Base-by-base conservation (phyloP, 1,140 invertebrate genomes). In the Achatina immaculata region DNA sequence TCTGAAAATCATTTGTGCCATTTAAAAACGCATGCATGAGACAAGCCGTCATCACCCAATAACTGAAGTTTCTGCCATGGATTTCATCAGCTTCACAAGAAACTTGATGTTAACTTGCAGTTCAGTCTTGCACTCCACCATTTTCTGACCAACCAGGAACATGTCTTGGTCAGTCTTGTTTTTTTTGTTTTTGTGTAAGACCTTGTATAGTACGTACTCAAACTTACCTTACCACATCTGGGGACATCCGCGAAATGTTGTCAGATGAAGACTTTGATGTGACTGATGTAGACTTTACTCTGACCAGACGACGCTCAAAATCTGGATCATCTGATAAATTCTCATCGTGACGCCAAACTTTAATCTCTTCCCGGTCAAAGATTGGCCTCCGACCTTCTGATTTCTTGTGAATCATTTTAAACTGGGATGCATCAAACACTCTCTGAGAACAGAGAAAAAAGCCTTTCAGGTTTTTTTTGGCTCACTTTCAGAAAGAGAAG, bases 311-410 rank as follows among this genome's bases (percentile, higher is more conserved):
- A 36, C 83, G 84, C 58, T 89, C 88, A 66, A 86, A 86, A 68
- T 85, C 86, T 31, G 84, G 83, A 58, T 88, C 85, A 36, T 88
- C 86, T 38, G 86, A 83, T 2, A 86, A 62, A 66, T 85, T 87
- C 65, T 84, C 80, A 78, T 87, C 87, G 75, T 88, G 86, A 24
- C 78, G 81, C 45, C 88, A 88, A 0, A 82, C 81, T 78, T 86
- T 85, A 42, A 89, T 86, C 68, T 89, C 88, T 38, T 88, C 87
- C 34, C 88, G 83, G 78, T 89, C 87, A 85, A 89, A 89, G 16
- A 89, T 86, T 1, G 87, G 84, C 38, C 84, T 86, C 21, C 73
- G 68, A 4, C 87, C 87, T 71, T 87, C 86, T 36, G 83, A 83
- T 51, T 85, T 85, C 43, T 83, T 85, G 24, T 84, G 84, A 73